A percentile compares a stretch with the other conserved stretches of the same genome.
Conservation (phyloP, 2,797 vertebrate genomes). For the Muscicapa comitata region DNA sequence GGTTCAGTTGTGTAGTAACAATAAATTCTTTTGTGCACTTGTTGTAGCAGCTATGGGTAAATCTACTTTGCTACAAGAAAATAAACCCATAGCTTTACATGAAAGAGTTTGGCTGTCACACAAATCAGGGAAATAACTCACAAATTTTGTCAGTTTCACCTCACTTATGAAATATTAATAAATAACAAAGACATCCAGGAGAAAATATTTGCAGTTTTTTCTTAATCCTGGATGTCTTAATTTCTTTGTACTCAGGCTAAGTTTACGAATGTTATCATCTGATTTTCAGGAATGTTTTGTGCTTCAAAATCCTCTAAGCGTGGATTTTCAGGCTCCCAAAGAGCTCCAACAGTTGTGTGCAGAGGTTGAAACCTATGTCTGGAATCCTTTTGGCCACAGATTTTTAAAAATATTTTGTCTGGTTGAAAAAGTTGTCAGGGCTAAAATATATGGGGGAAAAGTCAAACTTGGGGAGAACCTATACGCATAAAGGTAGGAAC, state of each 20-base stretch:
- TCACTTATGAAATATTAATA: not conserved
- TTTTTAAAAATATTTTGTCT: not conserved
- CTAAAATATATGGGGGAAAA: not conserved
- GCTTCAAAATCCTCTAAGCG: not conserved
- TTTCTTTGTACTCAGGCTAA: not conserved
- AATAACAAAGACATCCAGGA: not conserved
- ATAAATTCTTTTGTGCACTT: not conserved
- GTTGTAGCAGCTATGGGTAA: not conserved
- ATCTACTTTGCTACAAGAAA: not conserved
- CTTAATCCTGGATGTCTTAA: not conserved
- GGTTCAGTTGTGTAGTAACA: not conserved
- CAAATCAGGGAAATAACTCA: not conserved
- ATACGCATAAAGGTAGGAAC: not conserved
- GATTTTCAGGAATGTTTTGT: not conserved
- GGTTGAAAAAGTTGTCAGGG: not conserved
- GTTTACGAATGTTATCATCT: not conserved
- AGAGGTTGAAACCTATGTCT: not conserved
- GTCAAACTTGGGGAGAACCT: not conserved
- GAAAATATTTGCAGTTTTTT: not conserved
- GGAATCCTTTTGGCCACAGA: not conserved
- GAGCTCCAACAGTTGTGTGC: not conserved
- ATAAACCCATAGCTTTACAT: not conserved
- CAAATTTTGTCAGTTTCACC: not conserved
- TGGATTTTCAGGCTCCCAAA: not conserved
- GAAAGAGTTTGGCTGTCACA: not conserved